Base-by-base conservation (phyloP, 1,140 invertebrate species). In the Sycophaga agraensis region DNA sequence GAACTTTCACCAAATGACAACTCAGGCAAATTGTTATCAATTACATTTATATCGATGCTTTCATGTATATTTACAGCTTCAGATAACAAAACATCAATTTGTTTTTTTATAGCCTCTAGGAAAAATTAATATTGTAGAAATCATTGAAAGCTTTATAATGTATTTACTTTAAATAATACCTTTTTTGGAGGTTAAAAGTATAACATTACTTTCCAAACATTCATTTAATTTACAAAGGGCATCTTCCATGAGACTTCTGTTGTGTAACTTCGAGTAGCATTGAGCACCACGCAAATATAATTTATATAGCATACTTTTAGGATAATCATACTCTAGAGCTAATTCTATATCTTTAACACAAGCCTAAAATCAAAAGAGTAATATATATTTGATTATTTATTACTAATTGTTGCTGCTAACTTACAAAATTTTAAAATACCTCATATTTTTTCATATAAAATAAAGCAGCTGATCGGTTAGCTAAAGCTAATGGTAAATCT, bases 401-500 rank as follows among this genome's bases (percentile, higher is more conserved):
- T 42, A 0, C n/a, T n/a, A 43, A 54, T 5, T 19, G 22, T 35
- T 22, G n/a, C n/a, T 24, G 11, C 24, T 42, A 2, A 19, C 8
- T 43, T 21, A 49, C 16, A 28, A 31, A 31, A 17, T 54, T 21
- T n/a, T 19, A 22, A n/a, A 59, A 68, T 60, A 78, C 79, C 59
- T 77, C 34, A 57, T 72, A 80, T 64, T 70, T 72, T 45, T 68
- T 51, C 21, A 78, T 62, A 50, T 77, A 70, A 67, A 77, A 79
- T 24, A 82, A 67, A 14, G 74, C 72, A 17, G 80, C 80, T 48
- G 82, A 82, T 72, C 82, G 73, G 65, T 83, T 83, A 21, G 76
- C 79, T 24, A 75, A 65, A 16, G 79, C 78, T 39, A 79, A 59
- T 17, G 79, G 50, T 35, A 77, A 73, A 62, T 80, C 72, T 54